phyloP scores from a whole-genome alignment of 2,888 invertebrate species.

The Oscheius myriophilus region DNA sequence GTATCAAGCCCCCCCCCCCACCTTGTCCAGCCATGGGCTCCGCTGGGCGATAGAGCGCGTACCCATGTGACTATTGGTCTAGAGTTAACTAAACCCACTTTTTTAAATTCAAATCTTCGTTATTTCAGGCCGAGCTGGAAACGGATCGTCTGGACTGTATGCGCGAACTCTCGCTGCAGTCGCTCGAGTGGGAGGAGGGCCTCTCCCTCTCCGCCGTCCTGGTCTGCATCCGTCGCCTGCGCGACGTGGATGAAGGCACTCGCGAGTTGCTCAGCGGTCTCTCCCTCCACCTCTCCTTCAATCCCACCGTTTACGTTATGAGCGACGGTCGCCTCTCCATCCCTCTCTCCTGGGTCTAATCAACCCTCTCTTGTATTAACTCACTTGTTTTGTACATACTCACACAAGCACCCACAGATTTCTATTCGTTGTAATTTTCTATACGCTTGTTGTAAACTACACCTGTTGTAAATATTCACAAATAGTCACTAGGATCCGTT shows the following conservation, averaged over 20 bases:
- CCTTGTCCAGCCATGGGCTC: too few relatives aligned
- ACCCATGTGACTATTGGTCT: too few relatives aligned
- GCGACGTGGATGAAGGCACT: constrained; percentile 27
- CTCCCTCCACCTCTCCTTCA: constrained; percentile 55
- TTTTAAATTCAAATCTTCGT: too few relatives aligned
- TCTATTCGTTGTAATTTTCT: neutral
- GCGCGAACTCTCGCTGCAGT: constrained; percentile 43
- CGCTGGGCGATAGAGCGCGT: too few relatives aligned
- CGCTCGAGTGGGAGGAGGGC: constrained; percentile 42
- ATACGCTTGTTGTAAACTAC: too few relatives aligned
- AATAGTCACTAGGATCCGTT: too few relatives aligned
- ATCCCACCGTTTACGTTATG: constrained; percentile 59
- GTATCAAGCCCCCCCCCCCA: too few relatives aligned
- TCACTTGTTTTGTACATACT: neutral
- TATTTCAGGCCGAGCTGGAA: constrained; percentile 27
- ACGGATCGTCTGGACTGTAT: constrained; percentile 31
- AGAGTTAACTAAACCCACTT: neutral
- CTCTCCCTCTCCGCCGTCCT: constrained; percentile 39
- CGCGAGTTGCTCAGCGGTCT: constrained; percentile 45
- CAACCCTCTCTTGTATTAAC: constrained; percentile 5
- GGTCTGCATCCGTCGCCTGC: constrained; percentile 36
- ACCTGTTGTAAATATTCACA: neutral
- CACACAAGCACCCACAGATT: neutral
- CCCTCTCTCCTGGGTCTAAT: constrained; percentile 58
- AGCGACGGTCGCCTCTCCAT: constrained; percentile 61